Conservation (phyloP, 2,113 vertebrate species). For the Paraplagusia blochii region DNA sequence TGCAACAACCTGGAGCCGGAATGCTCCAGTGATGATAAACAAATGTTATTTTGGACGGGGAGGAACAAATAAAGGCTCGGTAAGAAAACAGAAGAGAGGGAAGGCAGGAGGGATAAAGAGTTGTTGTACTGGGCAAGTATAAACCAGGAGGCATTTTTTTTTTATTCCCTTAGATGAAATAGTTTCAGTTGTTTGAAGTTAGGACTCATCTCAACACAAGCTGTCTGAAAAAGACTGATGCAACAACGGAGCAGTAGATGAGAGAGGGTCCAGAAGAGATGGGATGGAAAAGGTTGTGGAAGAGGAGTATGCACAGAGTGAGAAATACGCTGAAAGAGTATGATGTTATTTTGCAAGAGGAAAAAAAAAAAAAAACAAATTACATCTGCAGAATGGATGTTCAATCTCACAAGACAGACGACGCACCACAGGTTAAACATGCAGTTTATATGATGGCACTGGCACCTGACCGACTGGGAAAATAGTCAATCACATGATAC, state of each 20-base stretch:
- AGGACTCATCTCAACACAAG: constrained; percentile 62
- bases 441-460: constrained; percentile 1
- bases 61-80: constrained; percentile 31
- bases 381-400: constrained; percentile 33
- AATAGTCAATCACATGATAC: constrained; percentile 10
- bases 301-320: constrained; percentile 29
- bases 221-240: constrained; percentile 72
- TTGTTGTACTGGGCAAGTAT: constrained; percentile 65
- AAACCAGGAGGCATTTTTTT: constrained; percentile 61
- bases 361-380: constrained; percentile 12
- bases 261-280: constrained; percentile 48
- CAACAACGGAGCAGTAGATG: constrained; percentile 64
- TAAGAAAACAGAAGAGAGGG: constrained; percentile 22
- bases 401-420: constrained; percentile 35
- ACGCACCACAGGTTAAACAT: constrained; percentile 14
- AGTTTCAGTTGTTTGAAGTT: constrained; percentile 75
- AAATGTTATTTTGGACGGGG: constrained; percentile 69
- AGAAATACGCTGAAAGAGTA: constrained; percentile 37
- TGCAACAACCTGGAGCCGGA: constrained; percentile 69
- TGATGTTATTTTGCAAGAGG: constrained; percentile 13
- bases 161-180: constrained; percentile 59
- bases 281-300: constrained; percentile 11
- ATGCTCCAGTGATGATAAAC: constrained; percentile 73
- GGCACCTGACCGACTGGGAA: not conserved
- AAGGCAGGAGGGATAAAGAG: constrained; percentile 23